A percentile compares a stretch with the other conserved stretches of the same genome.
phyloP scores from a whole-genome alignment of 2,113 vertebrate species.

The Paradisaea rubra region DNA sequence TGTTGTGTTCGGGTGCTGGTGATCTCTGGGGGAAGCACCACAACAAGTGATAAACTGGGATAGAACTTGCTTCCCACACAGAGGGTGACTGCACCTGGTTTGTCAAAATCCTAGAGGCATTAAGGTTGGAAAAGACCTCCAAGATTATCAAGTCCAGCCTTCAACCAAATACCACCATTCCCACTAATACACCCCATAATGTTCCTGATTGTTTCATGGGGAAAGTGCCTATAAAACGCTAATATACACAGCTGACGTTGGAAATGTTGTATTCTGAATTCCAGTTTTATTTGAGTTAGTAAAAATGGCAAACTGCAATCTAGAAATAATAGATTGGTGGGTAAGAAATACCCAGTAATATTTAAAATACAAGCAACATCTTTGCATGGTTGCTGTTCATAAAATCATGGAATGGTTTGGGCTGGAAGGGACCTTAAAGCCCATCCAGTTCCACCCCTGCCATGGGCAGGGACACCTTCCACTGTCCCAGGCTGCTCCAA shows the following conservation, averaged over 20 bases:
- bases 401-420: not conserved
- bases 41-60: not conserved
- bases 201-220: not conserved
- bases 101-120: not conserved
- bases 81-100: rapidly evolving
- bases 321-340: not conserved
- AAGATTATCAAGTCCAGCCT: not conserved
- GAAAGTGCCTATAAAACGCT: not conserved
- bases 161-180: no score
- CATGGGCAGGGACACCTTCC: not conserved
- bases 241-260: not conserved
- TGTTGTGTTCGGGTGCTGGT: rapidly evolving
- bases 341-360: not conserved
- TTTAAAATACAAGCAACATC: not conserved
- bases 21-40: not conserved
- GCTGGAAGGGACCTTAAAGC: rapidly evolving
- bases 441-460: rapidly evolving
- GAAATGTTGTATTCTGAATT: not conserved
- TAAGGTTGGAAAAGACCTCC: not conserved
- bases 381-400: not conserved
- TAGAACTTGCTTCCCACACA: not conserved
- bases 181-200: not conserved
- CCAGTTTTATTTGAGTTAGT: not conserved
- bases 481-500: not conserved
- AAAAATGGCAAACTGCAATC: not conserved